These are phyloP conservation scores for Uromys caudimaculatus DNA, from an alignment of 2,797 vertebrate species.

Conservation along the genomic window DNA sequence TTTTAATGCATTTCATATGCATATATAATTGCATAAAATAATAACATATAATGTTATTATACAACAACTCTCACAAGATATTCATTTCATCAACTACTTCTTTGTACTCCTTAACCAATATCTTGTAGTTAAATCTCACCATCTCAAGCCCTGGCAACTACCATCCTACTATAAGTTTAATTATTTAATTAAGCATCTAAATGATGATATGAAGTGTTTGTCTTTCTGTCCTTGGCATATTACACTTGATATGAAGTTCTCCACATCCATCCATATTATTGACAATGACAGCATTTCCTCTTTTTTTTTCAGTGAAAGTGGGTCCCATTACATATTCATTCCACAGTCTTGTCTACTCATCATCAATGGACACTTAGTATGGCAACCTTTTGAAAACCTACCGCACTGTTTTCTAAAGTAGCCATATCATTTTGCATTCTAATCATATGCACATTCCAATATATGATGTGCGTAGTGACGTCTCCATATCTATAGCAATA, in stretches of 20 bases:
- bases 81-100: neutral
- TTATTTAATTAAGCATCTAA: neutral
- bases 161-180: neutral
- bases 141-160: neutral
- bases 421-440: neutral
- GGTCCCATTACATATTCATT: neutral
- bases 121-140: neutral
- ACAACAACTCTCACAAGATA: neutral
- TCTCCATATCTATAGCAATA: neutral
- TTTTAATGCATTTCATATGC: neutral
- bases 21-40: neutral
- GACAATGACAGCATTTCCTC: neutral
- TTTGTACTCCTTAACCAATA: neutral
- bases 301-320: neutral
- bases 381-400: neutral
- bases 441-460: neutral
- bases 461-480: neutral
- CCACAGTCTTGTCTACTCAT: neutral
- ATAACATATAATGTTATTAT: neutral
- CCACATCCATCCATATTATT: neutral
- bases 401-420: neutral
- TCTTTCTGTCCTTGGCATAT: neutral
- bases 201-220: neutral
- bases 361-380: neutral
- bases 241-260: neutral